Evolutionary conservation across 1,140 invertebrate species (phyloP).

Genomic region (Drosophila paulistorum): DNA sequence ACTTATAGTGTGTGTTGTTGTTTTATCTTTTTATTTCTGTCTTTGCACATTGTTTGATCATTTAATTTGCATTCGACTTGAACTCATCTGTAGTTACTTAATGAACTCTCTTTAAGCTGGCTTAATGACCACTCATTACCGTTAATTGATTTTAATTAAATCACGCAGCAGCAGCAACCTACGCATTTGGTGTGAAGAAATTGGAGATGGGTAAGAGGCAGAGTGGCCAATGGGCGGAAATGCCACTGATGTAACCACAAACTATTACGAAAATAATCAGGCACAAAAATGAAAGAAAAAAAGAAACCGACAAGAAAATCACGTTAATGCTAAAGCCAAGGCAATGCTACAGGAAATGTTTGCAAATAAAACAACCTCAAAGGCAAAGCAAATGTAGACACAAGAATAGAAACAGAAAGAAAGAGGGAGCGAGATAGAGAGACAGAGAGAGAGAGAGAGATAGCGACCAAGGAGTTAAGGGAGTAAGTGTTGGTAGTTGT

Average conservation of each 20-base stretch:
- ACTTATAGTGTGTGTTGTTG: not conserved
- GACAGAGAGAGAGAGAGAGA: no score
- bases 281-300: constrained; percentile 39
- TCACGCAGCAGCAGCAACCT: constrained; percentile 64
- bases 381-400: constrained; percentile 5
- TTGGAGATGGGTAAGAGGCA: not conserved
- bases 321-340: constrained; percentile 19
- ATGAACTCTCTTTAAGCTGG: constrained; percentile 54
- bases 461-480: no score
- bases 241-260: constrained; percentile 67
- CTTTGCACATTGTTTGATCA: constrained; percentile 4
- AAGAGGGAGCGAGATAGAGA: not conserved
- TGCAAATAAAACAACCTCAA: constrained; percentile 51
- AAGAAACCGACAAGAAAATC: constrained; percentile 32
- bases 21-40: no score
- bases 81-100: constrained; percentile 15
- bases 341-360: constrained; percentile 58
- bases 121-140: constrained; percentile 82
- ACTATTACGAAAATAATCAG: constrained; percentile 81
- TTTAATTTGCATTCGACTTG: constrained; percentile 65
- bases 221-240: constrained; percentile 44
- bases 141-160: constrained; percentile 83
- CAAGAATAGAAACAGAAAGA: not conserved
- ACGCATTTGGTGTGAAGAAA: constrained; percentile 12
- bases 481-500: constrained; percentile 39